A percentile compares a stretch with the other conserved stretches of the same genome.
Evolutionary conservation across 2,888 invertebrate genomes (phyloP).

Genomic region (Trichopoda pennipes): DNA sequence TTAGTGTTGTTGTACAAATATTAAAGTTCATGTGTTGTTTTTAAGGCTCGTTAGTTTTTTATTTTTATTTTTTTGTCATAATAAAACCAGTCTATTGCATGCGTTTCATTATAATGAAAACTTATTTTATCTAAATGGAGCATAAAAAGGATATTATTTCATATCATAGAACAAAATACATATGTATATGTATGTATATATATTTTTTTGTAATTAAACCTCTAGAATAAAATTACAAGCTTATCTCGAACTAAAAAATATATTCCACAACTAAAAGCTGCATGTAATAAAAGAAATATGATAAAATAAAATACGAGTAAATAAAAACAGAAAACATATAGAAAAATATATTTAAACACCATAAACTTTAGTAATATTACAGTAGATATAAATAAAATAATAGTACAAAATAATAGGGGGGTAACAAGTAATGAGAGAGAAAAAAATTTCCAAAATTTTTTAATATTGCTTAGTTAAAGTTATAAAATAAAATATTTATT

Average conservation of each 20-base stretch:
- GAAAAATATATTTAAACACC: constrained; percentile 6
- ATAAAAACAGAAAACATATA: background rate
- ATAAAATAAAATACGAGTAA: constrained; percentile 6
- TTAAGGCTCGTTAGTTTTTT: background rate
- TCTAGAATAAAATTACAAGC: constrained; percentile 1
- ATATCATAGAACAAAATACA: background rate
- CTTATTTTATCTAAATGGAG: constrained; percentile 35
- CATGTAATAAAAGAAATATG: background rate
- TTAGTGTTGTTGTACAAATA: no score
- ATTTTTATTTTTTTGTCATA: background rate
- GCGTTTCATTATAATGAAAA: constrained; percentile 7
- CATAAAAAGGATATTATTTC: constrained; percentile 21
- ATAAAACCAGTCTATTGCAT: constrained; percentile 15
- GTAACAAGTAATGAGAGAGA: no score
- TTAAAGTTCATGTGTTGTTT: constrained; percentile 21
- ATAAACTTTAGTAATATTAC: constrained; percentile 31
- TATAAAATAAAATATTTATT: no score
- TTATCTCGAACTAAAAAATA: constrained; percentile 25
- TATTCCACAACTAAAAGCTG: background rate
- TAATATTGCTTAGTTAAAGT: no score
- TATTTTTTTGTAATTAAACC: background rate
- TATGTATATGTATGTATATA: no score
- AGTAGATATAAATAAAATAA: background rate
- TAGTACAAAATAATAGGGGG: background rate
- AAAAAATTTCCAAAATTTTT: background rate